A percentile compares a stretch with the other conserved stretches of the same genome.
Conservation (phyloP, 2,113 vertebrate species). For the Erpornis zantholeuca region DNA sequence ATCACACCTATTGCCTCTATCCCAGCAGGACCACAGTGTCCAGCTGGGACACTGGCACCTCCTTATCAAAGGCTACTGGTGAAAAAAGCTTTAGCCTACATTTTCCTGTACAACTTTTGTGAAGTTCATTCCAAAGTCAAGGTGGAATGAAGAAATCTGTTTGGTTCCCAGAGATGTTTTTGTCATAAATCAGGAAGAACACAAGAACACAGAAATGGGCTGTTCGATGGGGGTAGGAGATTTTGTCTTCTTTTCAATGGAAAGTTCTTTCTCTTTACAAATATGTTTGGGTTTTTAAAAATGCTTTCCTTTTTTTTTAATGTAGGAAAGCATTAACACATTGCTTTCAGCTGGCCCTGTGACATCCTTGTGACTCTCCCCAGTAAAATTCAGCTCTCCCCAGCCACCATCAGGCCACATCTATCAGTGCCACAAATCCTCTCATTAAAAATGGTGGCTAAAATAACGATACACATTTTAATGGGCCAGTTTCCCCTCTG, state of each 20-base stretch:
- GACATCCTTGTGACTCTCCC: background rate
- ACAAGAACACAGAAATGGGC: background rate
- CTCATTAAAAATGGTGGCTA: background rate
- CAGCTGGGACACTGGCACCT: background rate
- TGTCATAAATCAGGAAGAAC: background rate
- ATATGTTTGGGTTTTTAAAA: background rate
- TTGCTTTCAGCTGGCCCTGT: background rate
- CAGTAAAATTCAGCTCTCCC: background rate
- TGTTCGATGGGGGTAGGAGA: background rate
- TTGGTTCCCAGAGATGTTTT: background rate
- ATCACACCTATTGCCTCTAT: background rate
- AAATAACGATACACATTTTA: background rate
- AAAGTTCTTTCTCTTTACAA: background rate
- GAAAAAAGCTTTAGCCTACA: background rate
- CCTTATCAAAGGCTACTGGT: background rate
- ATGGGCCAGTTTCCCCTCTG: background rate
- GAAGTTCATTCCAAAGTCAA: background rate
- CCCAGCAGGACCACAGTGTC: background rate
- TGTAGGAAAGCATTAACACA: fast-evolving
- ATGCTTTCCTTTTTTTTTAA: background rate
- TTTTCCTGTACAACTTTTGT: background rate
- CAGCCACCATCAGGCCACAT: background rate
- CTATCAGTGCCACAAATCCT: background rate
- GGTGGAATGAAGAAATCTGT: background rate
- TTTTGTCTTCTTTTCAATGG: background rate